Conservation (phyloP, 2,113 vertebrate genomes). For the Willisornis vidua region DNA sequence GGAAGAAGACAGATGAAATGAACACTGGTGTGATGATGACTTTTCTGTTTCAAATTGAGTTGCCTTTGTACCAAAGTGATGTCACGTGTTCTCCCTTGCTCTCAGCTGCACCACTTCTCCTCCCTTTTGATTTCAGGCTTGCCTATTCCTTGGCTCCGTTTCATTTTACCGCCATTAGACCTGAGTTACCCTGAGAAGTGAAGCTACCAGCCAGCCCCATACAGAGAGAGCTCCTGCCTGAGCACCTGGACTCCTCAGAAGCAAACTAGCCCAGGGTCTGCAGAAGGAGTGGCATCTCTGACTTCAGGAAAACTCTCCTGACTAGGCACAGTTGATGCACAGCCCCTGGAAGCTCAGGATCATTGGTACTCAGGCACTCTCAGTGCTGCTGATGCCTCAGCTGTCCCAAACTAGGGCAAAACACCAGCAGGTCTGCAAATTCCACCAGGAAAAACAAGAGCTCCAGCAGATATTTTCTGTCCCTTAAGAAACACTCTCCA, state of each 20-base stretch:
- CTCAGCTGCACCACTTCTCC: background rate
- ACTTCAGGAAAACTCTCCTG: background rate
- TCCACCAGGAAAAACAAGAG: background rate
- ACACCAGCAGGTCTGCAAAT: background rate
- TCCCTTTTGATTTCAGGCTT: background rate
- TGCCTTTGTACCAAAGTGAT: background rate
- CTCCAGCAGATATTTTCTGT: background rate
- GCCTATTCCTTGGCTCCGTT: background rate
- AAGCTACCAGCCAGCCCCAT: background rate
- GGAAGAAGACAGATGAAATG: accelerated
- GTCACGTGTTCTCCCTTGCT: background rate
- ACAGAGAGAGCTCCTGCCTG: background rate
- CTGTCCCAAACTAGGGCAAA: background rate
- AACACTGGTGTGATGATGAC: background rate
- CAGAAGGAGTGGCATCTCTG: background rate
- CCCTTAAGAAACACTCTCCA: background rate
- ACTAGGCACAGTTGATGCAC: accelerated
- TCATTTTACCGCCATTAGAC: background rate
- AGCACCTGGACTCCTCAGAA: background rate
- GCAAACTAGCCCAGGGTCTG: background rate
- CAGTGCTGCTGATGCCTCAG: background rate
- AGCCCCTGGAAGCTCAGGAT: background rate
- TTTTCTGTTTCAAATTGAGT: background rate
- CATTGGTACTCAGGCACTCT: background rate
- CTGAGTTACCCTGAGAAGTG: background rate